phyloP scores from a whole-genome alignment of 2,113 vertebrate genomes.

The Festucalex cinctus region DNA sequence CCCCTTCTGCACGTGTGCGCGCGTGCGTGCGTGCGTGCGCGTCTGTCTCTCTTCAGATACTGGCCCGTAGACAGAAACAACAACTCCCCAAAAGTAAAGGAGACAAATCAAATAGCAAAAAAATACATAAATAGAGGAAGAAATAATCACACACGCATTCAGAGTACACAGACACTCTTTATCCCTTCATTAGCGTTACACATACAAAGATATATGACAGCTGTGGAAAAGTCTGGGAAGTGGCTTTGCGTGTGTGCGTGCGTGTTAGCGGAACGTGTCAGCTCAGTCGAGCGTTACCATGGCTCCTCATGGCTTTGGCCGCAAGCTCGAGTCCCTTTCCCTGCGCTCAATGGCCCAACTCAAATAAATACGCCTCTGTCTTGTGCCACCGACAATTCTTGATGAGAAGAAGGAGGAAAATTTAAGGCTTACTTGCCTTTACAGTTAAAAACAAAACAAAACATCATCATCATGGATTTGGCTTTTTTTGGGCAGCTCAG shows the following conservation, averaged over 20 bases:
- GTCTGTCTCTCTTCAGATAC: constrained; percentile 46
- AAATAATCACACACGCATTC: constrained; percentile 13
- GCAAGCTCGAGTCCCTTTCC: constrained; percentile 33
- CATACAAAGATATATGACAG: constrained; percentile 50
- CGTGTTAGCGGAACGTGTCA: constrained; percentile 37
- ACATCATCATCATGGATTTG: too few relatives aligned
- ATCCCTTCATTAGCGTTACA: constrained; percentile 29
- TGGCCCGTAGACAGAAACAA: constrained; percentile 60
- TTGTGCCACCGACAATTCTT: constrained; percentile 1
- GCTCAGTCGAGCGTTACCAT: constrained; percentile 41
- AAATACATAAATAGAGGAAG: constrained; percentile 7
- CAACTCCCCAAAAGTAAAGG: constrained; percentile 60
- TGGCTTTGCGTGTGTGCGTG: neutral
- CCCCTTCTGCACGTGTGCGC: neutral
- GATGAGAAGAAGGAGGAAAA: neutral
- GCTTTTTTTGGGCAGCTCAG: neutral
- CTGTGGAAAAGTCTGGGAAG: constrained; percentile 61
- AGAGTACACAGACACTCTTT: constrained; percentile 27
- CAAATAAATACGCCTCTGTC: constrained; percentile 50
- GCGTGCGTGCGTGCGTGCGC: neutral
- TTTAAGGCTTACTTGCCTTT: neutral
- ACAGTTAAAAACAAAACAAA: neutral
- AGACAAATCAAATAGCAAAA: constrained; percentile 63
- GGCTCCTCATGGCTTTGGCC: constrained; percentile 46
- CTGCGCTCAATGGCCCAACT: constrained; percentile 39